Evolutionary conservation across 2,113 vertebrate species (phyloP).

Genomic region (Erythrolamprus reginae): DNA sequence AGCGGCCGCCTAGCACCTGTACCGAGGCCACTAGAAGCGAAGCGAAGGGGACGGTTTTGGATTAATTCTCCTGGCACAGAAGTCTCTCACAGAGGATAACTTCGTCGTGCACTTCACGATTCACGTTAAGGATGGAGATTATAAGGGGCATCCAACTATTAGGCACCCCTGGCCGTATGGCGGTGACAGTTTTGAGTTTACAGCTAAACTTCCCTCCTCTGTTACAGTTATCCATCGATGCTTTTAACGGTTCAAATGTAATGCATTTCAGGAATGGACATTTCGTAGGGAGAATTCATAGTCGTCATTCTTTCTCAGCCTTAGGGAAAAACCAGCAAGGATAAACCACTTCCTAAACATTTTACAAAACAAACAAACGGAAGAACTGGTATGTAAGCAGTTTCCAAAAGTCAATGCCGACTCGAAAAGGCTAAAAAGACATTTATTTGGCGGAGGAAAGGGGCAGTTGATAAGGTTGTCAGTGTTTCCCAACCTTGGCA

Average conservation of each 20-base stretch:
- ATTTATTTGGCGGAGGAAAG: background rate
- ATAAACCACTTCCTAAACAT: background rate
- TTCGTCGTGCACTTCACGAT: background rate
- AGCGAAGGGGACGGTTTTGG: background rate
- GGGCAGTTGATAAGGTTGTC: background rate
- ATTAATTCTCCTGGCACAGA: background rate
- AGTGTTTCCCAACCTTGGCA: too few relatives aligned
- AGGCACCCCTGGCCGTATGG: background rate
- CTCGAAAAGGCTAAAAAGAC: background rate
- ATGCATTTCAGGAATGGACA: background rate
- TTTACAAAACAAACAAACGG: background rate
- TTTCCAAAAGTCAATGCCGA: background rate
- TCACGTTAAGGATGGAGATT: background rate
- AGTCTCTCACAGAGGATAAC: too few relatives aligned
- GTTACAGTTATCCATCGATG: background rate
- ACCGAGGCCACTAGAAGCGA: too few relatives aligned
- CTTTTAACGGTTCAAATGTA: background rate
- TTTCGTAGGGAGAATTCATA: background rate
- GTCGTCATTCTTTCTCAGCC: background rate
- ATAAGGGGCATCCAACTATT: background rate
- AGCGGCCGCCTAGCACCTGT: background rate
- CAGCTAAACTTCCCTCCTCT: background rate
- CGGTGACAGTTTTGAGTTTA: background rate
- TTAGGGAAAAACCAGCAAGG: background rate
- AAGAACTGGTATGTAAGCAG: background rate